Evolutionary conservation across 92 coral and sea anemone genomes (phyloP).

Genomic region (Epizoanthus ramosus): DNA sequence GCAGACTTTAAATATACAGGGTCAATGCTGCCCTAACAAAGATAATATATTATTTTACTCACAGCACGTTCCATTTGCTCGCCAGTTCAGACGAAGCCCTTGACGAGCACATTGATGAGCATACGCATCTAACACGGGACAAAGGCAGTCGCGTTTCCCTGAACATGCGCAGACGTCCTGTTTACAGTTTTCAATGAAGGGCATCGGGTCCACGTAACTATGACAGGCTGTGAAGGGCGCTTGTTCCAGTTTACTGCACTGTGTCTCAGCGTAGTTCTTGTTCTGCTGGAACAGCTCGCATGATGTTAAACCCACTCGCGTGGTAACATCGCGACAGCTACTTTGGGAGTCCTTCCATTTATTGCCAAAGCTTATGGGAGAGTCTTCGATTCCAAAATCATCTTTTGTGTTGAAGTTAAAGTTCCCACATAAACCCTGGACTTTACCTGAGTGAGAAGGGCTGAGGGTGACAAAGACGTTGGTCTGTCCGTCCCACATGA

Average conservation of each 20-base stretch:
- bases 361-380: constrained; percentile 66
- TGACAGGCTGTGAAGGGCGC: constrained; percentile 70
- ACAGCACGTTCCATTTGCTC: constrained; percentile 62
- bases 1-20: too few relatives aligned
- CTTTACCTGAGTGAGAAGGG: constrained; percentile 66
- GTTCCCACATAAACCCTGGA: constrained; percentile 75
- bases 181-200: constrained; percentile 68
- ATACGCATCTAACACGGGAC: constrained; percentile 66
- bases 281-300: constrained; percentile 70
- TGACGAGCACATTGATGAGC: constrained; percentile 64
- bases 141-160: constrained; percentile 57
- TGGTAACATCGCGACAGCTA: constrained; percentile 57
- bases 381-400: constrained; percentile 69
- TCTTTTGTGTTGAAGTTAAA: constrained; percentile 70
- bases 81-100: constrained; percentile 64
- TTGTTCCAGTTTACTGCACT: constrained; percentile 58
- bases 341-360: constrained; percentile 60
- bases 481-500: constrained; percentile 76
- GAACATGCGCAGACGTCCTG: constrained; percentile 70
- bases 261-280: constrained; percentile 53
- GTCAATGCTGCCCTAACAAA: too few relatives aligned
- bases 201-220: constrained; percentile 64
- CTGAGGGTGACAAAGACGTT: constrained; percentile 65
- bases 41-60: constrained; percentile 19
- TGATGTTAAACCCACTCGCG: constrained; percentile 50